Percentiles rank a stretch among this genome's conserved stretches.
phyloP scores from a whole-genome alignment of 2,113 vertebrate species.

The Abramis brama region DNA sequence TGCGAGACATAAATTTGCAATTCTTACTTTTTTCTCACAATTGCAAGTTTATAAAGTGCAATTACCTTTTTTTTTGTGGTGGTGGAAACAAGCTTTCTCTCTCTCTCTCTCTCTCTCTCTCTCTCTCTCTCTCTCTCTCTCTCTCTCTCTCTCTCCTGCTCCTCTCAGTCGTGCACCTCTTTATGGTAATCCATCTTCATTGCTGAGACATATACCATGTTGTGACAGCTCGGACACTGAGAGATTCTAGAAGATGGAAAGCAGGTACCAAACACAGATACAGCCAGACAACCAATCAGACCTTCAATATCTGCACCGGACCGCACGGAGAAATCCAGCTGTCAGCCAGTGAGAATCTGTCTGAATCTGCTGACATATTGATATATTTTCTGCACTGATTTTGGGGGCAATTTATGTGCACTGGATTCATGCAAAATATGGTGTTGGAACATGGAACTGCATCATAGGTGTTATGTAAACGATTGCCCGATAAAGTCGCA shows the following conservation, averaged over 20 bases:
- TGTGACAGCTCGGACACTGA: slow-evolving; percentile 77
- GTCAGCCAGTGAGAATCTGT: neutral
- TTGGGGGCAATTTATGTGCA: neutral
- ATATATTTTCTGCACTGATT: neutral
- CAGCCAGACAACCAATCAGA: slow-evolving; percentile 73
- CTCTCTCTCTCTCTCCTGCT: slow-evolving; percentile 21
- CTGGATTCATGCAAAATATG: neutral
- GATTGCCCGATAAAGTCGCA: neutral
- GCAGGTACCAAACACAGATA: slow-evolving; percentile 65
- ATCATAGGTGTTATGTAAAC: too few relatives aligned
- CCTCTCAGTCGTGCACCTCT: slow-evolving; percentile 57
- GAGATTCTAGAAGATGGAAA: slow-evolving; percentile 72
- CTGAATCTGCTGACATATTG: neutral
- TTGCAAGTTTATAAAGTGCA: too few relatives aligned
- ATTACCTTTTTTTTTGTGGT: too few relatives aligned
- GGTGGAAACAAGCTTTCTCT: too few relatives aligned
- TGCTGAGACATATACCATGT: slow-evolving; percentile 72
- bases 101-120: too few relatives aligned
- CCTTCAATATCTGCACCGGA: slow-evolving; percentile 54
- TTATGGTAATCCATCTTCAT: slow-evolving; percentile 78
- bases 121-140: too few relatives aligned
- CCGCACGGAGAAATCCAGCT: slow-evolving; percentile 14
- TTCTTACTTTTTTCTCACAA: too few relatives aligned
- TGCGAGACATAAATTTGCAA: too few relatives aligned
- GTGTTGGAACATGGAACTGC: neutral